Base-by-base conservation (phyloP, 2,113 vertebrate genomes). In the Fukomys damarensis region DNA sequence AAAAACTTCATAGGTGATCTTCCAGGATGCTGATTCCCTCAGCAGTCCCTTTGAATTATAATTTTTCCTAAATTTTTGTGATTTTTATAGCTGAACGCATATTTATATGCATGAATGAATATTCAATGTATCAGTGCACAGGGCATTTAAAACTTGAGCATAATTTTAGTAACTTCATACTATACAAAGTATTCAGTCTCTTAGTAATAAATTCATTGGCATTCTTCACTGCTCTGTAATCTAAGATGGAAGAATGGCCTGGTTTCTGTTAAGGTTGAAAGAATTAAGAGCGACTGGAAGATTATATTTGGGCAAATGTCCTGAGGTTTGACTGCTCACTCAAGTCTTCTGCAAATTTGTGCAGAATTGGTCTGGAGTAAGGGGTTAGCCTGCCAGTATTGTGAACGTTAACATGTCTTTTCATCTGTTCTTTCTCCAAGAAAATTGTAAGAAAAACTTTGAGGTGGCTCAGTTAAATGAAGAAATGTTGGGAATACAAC, bases 181-280 rank as follows among this genome's bases (percentile, higher is more conserved):
- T 77, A 49, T 32, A 94, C 91, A 95, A 72, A 77, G 43, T 49
- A 80, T n/a, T 91, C 77, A 86, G 76, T 96, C 74, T 81, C 82
- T 85, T n/a, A 30, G 89, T 96, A 95, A 94, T 92, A 90, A 93
- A 81, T 46, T 80, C 52, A 24, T 68, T 89, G 93, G 80, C 68
- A 84, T 80, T 16, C 49, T 83, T 94, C 79, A 22, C 26, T 94
- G 58, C 86, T 94, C 92, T 97, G 54, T 77, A 96, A 97, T 96
- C 83, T 52, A 92, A 96, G 66, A 84, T 83, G 65, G 59, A 98
- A 92, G 90, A 97, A 96, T 93, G 91, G 24, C 91, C 98, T 98
- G 86, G 70, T 97, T 96, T 43, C 0, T 59, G 84, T 97, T 86
- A 95, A 88, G 87, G 0, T 12, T 95, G 70, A 92, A 79, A 35